phyloP scores from a whole-genome alignment of 1,140 invertebrate genomes.

The Schlechtendalia chinensis region DNA sequence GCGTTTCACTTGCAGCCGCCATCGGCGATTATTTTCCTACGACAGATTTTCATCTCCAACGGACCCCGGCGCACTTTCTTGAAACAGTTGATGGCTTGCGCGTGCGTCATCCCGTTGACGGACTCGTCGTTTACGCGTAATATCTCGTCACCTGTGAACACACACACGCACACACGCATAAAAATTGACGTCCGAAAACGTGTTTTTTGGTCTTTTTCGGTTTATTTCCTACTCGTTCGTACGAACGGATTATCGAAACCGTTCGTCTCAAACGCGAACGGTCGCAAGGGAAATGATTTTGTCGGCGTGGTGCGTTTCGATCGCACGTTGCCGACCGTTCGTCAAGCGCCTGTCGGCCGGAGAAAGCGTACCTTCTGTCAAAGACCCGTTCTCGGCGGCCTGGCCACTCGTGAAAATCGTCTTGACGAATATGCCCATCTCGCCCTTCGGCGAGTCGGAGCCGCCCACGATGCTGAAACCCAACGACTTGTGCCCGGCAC shows the following conservation, averaged over 20 bases:
- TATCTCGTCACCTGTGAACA: constrained; percentile 71
- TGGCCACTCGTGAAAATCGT: constrained; percentile 70
- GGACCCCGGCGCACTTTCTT: constrained; percentile 72
- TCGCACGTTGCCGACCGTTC: too few species aligned
- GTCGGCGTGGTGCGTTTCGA: too few species aligned
- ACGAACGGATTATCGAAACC: too few species aligned
- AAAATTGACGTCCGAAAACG: too few species aligned
- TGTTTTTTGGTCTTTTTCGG: too few species aligned
- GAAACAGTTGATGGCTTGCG: constrained; percentile 75
- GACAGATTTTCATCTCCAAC: constrained; percentile 67
- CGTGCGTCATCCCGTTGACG: constrained; percentile 71
- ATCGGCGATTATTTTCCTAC: constrained; percentile 57
- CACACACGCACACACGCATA: not conserved
- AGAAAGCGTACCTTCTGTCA: constrained; percentile 70
- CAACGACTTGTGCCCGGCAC: constrained; percentile 65
- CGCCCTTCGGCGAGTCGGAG: constrained; percentile 67
- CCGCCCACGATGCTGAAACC: constrained; percentile 77
- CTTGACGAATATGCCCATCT: constrained; percentile 73
- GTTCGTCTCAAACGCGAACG: too few species aligned
- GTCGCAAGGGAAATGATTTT: too few species aligned
- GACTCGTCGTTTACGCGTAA: constrained; percentile 71
- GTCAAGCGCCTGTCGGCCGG: too few species aligned
- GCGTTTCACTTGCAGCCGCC: constrained; percentile 16
- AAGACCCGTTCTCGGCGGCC: constrained; percentile 65
- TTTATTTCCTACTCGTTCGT: too few species aligned